Conservation (phyloP, 2,113 vertebrate genomes). For the Cynoglossus semilaevis region DNA sequence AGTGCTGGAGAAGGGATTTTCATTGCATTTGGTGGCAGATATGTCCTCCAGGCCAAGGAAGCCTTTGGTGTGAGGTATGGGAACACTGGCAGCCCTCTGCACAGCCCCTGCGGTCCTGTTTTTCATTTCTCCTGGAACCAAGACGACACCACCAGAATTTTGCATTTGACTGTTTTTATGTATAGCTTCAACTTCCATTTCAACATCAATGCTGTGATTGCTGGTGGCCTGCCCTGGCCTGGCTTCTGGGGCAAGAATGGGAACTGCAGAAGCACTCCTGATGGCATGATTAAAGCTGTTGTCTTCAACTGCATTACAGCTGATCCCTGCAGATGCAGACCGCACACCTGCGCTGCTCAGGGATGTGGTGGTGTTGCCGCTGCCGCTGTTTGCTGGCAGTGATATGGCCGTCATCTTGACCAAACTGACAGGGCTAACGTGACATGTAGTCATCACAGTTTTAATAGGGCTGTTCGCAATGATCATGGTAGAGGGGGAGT, state of each 20-base stretch:
- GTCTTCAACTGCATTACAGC: slow-evolving; percentile 72
- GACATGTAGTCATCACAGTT: slow-evolving; percentile 89
- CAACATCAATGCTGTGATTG: slow-evolving; percentile 79
- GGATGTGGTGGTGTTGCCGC: slow-evolving; percentile 64
- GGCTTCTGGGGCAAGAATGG: slow-evolving; percentile 80
- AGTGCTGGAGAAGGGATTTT: slow-evolving; percentile 61
- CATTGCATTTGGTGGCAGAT: slow-evolving; percentile 73
- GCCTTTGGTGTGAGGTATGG: slow-evolving; percentile 75
- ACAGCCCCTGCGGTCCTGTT: slow-evolving; percentile 69
- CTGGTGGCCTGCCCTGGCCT: slow-evolving; percentile 63
- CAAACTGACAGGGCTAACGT: slow-evolving; percentile 88
- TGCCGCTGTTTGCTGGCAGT: slow-evolving; percentile 79
- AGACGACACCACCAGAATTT: slow-evolving; percentile 40
- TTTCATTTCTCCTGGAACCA: slow-evolving; percentile 50
- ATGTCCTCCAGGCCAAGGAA: slow-evolving; percentile 72
- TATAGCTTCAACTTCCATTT: slow-evolving; percentile 85
- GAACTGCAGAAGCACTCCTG: slow-evolving; percentile 83
- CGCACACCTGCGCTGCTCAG: slow-evolving; percentile 73
- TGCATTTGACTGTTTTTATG: slow-evolving; percentile 76
- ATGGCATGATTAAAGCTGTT: slow-evolving; percentile 72
- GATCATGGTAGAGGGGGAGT: slow-evolving; percentile 91
- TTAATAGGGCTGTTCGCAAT: slow-evolving; percentile 93
- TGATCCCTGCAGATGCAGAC: slow-evolving; percentile 78
- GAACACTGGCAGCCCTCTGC: slow-evolving; percentile 81
- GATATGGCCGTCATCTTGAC: slow-evolving; percentile 97